These are phyloP conservation scores for Eugnorisma glareosa DNA, from an alignment of 2,888 invertebrate species.

Conservation along the genomic window DNA sequence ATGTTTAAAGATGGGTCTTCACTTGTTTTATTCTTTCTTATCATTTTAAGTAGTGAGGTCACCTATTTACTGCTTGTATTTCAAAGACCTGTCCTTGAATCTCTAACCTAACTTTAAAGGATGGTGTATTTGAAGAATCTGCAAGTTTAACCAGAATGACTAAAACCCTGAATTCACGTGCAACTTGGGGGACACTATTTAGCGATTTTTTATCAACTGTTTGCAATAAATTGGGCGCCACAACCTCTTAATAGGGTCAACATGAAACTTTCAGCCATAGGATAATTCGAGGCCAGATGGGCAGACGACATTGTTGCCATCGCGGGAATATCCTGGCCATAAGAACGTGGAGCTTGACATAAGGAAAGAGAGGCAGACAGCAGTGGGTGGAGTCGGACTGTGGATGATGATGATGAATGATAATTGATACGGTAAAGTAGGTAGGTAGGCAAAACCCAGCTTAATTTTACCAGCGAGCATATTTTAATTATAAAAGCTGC, in stretches of 20 bases:
- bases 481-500: constrained; percentile 41
- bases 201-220: background rate
- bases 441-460: background rate
- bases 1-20: constrained; percentile 34
- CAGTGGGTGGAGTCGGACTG: too few species aligned
- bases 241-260: background rate
- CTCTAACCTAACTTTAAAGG: background rate
- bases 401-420: too few species aligned
- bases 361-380: too few species aligned
- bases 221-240: too few species aligned
- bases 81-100: background rate
- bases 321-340: too few species aligned
- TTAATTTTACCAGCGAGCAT: constrained; percentile 8
- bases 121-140: background rate
- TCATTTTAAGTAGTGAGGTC: background rate
- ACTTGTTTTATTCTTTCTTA: constrained; percentile 7
- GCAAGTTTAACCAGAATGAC: background rate
- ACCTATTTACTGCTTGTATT: background rate
- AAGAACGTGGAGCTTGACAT: too few species aligned
- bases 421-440: background rate
- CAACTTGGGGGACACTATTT: background rate
- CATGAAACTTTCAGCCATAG: too few species aligned
- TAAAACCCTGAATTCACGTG: background rate
- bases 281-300: too few species aligned
- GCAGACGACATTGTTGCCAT: too few species aligned